Evolutionary conservation across 1,140 invertebrate species (phyloP).

Genomic region (Chironomus striatipennis): DNA sequence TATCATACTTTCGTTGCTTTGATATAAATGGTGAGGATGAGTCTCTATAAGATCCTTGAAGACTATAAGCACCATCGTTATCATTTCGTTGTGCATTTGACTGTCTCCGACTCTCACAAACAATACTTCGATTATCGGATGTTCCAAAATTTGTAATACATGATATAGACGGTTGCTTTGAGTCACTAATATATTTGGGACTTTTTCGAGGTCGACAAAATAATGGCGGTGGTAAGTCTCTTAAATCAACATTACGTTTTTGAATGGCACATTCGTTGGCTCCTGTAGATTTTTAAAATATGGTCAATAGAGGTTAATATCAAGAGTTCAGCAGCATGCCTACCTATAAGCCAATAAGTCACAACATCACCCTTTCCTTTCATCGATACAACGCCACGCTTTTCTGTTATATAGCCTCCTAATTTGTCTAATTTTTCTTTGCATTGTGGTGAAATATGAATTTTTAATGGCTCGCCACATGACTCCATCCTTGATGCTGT

Average conservation of each 20-base stretch:
- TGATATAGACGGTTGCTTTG: slow-evolving; percentile 46
- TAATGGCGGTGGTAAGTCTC: slow-evolving; percentile 61
- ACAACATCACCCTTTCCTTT: slow-evolving; percentile 80
- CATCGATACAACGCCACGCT: slow-evolving; percentile 76
- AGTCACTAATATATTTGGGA: slow-evolving; percentile 62
- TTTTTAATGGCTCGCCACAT: slow-evolving; percentile 82
- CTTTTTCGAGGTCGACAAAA: slow-evolving; percentile 69
- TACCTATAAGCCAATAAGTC: slow-evolving; percentile 73
- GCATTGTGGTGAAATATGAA: slow-evolving; percentile 82
- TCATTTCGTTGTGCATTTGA: slow-evolving; percentile 42
- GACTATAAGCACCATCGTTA: slow-evolving; percentile 38
- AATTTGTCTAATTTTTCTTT: slow-evolving; percentile 76
- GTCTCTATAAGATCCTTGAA: slow-evolving; percentile 37
- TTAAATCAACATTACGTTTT: slow-evolving; percentile 72
- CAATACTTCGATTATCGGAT: slow-evolving; percentile 1
- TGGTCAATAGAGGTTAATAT: too few species aligned
- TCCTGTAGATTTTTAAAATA: slow-evolving; percentile 40
- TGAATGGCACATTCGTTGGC: slow-evolving; percentile 74
- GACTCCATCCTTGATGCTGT: slow-evolving; percentile 93
- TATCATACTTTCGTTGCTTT: slow-evolving; percentile 32
- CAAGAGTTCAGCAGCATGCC: too few species aligned
- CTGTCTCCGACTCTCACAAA: slow-evolving; percentile 37
- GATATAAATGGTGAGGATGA: slow-evolving; percentile 32
- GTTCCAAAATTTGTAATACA: slow-evolving; percentile 10
- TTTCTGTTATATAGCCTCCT: slow-evolving; percentile 77